Base-by-base conservation (phyloP, 2,888 invertebrate genomes). In the Perithous albicinctus region DNA sequence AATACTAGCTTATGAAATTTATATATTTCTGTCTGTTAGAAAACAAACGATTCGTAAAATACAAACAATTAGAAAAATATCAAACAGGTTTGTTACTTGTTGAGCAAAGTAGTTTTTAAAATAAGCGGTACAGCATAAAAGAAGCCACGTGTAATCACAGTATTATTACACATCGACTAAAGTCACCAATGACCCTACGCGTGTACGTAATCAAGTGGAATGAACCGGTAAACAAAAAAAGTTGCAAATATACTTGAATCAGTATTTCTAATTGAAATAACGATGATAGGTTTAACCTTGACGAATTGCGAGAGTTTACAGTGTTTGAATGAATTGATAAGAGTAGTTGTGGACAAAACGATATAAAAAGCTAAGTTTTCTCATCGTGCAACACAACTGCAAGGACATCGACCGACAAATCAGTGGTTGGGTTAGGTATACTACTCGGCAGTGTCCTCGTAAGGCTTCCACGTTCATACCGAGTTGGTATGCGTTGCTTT, bases 321-420 rank as follows among this genome's bases (percentile, higher is more conserved):
- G 6, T 10, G 7, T 8, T 51, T 2, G 4, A 23, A 51, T 23
- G 51, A 7, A 0, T 8, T 7, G 8, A 23, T 23, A 5, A 51
- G 20, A 6, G 23, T 51, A n/a, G n/a, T n/a, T n/a, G n/a, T n/a
- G n/a, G n/a, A 10, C 2, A 23, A 10, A 51, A 23, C 51, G 20
- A 10, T 23, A 54, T 26, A n/a, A 54, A 26, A 29, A 2, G 0
- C n/a, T 3, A 26, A 54, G 1, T 29, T 26, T n/a, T 8, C n/a
- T 23, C n/a, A 29, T 54, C 20, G 38, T 10, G 38, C 15, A 54
- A 23, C 12, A 23, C 8, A 20, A 15, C 38, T 4, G 54, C 38
- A 38, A 4, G 38, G 26, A 69, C 54, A 54, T 54, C 69, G 38
- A n/a, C 51, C 54, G 69, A 38, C 2, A 56, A 12, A 48, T 69